Percentiles rank a stretch among this genome's conserved stretches.
Conservation (phyloP, 2,113 vertebrate genomes). For the Tiliqua scincoides region DNA sequence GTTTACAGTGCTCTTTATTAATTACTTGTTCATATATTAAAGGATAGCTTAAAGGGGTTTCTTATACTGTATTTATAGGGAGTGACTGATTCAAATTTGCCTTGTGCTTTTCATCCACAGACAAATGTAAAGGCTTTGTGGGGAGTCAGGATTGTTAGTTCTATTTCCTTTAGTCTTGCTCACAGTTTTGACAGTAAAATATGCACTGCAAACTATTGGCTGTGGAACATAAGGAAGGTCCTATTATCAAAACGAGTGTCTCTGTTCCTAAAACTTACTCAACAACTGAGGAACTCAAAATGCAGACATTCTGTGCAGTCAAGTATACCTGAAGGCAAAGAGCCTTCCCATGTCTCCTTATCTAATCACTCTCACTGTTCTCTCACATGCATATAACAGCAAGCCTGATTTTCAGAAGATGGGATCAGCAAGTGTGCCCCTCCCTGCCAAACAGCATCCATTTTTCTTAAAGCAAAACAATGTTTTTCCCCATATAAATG, state of each 20-base stretch:
- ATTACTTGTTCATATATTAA: neutral
- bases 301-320: neutral
- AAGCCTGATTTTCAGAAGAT: neutral
- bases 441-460: neutral
- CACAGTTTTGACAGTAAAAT: constrained; percentile 24
- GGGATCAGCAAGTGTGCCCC: neutral
- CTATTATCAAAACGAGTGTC: constrained; percentile 1
- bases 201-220: neutral
- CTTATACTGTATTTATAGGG: neutral
- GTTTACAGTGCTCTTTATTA: neutral
- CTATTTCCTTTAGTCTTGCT: constrained; percentile 22
- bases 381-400: neutral
- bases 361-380: neutral
- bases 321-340: neutral
- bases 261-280: constrained; percentile 26
- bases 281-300: constrained; percentile 9
- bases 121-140: neutral
- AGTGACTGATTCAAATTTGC: neutral
- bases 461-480: neutral
- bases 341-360: neutral
- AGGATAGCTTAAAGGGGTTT: constrained; percentile 5
- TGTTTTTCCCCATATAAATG: neutral
- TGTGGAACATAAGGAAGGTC: neutral
- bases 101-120: neutral
- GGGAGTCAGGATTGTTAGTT: constrained; percentile 7